These are phyloP conservation scores for Hepsetus odoe DNA, from an alignment of 2,113 vertebrate genomes.

Conservation along the genomic window DNA sequence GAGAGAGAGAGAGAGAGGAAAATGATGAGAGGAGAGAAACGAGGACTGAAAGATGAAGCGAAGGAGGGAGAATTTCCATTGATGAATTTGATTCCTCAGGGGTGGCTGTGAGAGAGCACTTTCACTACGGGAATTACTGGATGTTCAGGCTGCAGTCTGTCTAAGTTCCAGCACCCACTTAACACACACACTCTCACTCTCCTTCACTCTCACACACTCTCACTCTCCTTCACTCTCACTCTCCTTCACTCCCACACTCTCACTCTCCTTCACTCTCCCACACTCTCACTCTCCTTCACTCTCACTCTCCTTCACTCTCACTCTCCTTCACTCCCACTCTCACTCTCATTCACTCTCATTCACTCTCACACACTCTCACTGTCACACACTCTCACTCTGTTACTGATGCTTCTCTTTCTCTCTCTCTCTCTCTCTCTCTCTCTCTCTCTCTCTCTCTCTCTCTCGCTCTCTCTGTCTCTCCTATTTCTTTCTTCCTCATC, in stretches of 20 bases:
- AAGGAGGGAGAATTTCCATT: not conserved
- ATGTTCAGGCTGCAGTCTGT: conserved; percentile 25
- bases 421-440: no score
- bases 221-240: not conserved
- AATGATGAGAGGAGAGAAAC: not conserved
- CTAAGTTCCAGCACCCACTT: conserved; percentile 21
- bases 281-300: no score
- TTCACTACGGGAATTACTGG: conserved; percentile 40
- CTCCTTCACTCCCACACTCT: not conserved
- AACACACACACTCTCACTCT: not conserved
- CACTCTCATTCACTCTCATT: no score
- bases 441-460: no score
- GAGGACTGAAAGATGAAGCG: not conserved
- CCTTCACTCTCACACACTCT: not conserved
- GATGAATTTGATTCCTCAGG: conserved; percentile 23
- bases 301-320: no score
- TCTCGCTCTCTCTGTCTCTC: no score
- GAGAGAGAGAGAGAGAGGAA: no score
- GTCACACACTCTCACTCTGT: no score
- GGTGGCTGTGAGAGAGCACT: conserved; percentile 16
- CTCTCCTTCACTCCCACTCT: no score
- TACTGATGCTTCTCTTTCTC: no score
- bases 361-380: no score
- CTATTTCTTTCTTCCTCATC: not conserved
- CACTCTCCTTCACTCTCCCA: not conserved